Conservation (phyloP, 2,888 invertebrate genomes). For the Conus canariensis region DNA sequence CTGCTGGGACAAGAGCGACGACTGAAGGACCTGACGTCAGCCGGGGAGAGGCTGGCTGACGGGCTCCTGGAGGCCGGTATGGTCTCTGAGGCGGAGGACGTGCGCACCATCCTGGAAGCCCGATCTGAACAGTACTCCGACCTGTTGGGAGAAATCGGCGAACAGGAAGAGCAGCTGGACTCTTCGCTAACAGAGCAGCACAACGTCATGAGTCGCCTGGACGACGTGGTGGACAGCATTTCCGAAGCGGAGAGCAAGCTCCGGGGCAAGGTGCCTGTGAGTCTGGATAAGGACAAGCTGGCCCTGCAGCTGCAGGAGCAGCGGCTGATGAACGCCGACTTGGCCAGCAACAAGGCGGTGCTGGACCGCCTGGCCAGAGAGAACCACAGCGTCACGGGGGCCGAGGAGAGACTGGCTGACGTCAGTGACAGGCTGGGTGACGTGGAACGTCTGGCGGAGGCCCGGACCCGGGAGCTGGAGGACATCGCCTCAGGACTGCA, state of each 20-base stretch:
- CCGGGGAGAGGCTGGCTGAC: slow-evolving; percentile 89
- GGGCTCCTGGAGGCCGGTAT: slow-evolving; percentile 86
- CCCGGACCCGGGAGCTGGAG: slow-evolving; percentile 65
- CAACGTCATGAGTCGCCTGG: slow-evolving; percentile 71
- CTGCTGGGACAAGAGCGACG: slow-evolving; percentile 73
- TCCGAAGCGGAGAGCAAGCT: slow-evolving; percentile 67
- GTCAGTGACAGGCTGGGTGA: slow-evolving; percentile 60
- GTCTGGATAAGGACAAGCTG: slow-evolving; percentile 89
- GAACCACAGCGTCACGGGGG: slow-evolving; percentile 59
- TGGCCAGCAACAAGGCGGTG: slow-evolving; percentile 68
- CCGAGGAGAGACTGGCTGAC: slow-evolving; percentile 59
- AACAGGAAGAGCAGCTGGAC: slow-evolving; percentile 70
- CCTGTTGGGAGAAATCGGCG: slow-evolving; percentile 65
- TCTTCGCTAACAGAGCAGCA: slow-evolving; percentile 70
- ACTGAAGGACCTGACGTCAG: slow-evolving; percentile 76
- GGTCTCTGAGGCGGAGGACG: slow-evolving; percentile 63
- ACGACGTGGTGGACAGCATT: slow-evolving; percentile 68
- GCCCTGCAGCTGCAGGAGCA: slow-evolving; percentile 95
- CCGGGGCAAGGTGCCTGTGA: slow-evolving; percentile 83
- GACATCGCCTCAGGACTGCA: slow-evolving; percentile 60
- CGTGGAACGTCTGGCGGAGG: slow-evolving; percentile 65
- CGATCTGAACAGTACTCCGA: slow-evolving; percentile 62
- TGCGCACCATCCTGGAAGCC: slow-evolving; percentile 56
- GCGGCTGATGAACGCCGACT: slow-evolving; percentile 81
- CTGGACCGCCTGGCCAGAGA: slow-evolving; percentile 69